These are phyloP conservation scores for Philhelius pedissequus DNA, from an alignment of 2,888 invertebrate genomes.

Conservation along the genomic window DNA sequence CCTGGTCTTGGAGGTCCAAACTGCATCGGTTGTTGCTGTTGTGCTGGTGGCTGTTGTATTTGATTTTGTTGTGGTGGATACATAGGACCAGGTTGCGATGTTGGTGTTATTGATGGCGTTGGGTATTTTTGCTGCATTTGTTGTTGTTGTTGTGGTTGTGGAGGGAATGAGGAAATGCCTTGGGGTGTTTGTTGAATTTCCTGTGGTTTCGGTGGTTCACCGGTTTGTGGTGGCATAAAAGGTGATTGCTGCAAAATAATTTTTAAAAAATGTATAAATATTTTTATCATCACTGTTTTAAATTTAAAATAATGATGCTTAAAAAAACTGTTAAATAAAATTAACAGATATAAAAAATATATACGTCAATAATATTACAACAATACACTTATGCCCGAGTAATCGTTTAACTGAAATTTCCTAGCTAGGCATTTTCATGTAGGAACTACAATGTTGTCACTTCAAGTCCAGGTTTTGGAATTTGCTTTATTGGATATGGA, in stretches of 20 bases:
- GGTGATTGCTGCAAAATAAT: slow-evolving; percentile 38
- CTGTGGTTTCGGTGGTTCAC: slow-evolving; percentile 41
- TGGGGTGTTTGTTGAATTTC: slow-evolving; percentile 38
- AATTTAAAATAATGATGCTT: no score
- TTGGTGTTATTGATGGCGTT: slow-evolving; percentile 31
- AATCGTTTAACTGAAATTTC: no score
- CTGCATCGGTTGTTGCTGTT: slow-evolving; percentile 50
- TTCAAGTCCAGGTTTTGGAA: no score
- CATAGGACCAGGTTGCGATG: slow-evolving; percentile 42
- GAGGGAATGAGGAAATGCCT: slow-evolving; percentile 8
- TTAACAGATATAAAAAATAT: no score
- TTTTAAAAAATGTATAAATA: neutral
- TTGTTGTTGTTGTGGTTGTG: slow-evolving; percentile 34
- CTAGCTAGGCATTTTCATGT: no score
- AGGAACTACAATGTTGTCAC: no score
- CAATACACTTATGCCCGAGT: no score
- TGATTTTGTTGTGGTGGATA: slow-evolving; percentile 38
- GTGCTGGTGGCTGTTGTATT: slow-evolving; percentile 45
- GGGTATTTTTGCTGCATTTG: slow-evolving; percentile 52
- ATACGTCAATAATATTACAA: no score
- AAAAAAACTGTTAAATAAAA: no score
- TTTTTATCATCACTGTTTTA: neutral
- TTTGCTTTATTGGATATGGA: no score
- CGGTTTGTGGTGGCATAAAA: slow-evolving; percentile 43
- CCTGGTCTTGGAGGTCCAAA: slow-evolving; percentile 67